These are phyloP conservation scores for Euphonia xanthogaster DNA, from an alignment of 2,797 vertebrate species.

Conservation along the genomic window DNA sequence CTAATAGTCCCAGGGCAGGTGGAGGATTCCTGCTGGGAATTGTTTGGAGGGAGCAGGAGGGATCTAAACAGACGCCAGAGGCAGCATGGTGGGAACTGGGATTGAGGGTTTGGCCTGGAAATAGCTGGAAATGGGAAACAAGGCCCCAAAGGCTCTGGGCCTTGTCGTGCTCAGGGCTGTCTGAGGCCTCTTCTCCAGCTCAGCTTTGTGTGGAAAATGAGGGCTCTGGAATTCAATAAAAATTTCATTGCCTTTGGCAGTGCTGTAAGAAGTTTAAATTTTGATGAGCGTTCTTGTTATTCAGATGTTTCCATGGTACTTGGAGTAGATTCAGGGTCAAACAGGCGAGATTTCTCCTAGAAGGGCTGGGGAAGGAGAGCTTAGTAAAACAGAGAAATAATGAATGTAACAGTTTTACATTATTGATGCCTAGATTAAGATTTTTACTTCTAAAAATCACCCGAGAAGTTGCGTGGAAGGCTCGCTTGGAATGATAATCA, in stretches of 20 bases:
- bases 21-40: background rate
- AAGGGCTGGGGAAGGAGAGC: background rate
- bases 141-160: background rate
- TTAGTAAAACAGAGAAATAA: background rate
- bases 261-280: slow-evolving; percentile 55
- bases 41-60: background rate
- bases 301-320: slow-evolving; percentile 37
- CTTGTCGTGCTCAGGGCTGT: background rate
- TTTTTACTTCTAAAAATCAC: background rate
- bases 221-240: slow-evolving; percentile 63
- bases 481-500: background rate
- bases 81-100: slow-evolving; percentile 48
- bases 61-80: background rate
- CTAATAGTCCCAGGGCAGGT: background rate
- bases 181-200: background rate
- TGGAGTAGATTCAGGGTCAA: slow-evolving; percentile 5
- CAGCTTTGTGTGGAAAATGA: slow-evolving; percentile 46
- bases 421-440: background rate
- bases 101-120: slow-evolving; percentile 25
- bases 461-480: background rate
- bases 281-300: slow-evolving; percentile 49
- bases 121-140: background rate
- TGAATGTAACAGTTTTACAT: background rate
- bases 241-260: slow-evolving; percentile 47
- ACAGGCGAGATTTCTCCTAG: background rate